Percentiles rank a stretch among this genome's conserved stretches.
These are phyloP conservation scores for Uria aalge DNA, from an alignment of 2,113 vertebrate species.

Conservation along the genomic window DNA sequence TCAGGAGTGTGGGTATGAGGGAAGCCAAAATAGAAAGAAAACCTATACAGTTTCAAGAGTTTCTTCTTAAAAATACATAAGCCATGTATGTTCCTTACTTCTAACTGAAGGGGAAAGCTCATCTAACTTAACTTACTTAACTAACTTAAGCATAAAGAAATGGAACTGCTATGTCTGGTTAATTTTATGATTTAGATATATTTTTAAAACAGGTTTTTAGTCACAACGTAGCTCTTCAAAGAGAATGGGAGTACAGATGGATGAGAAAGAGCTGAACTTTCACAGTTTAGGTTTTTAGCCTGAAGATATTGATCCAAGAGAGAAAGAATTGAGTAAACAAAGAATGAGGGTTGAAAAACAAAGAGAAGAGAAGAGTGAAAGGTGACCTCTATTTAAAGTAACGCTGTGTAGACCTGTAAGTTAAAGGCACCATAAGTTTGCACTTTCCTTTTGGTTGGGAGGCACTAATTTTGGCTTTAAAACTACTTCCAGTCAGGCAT, in stretches of 20 bases:
- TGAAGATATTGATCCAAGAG: neutral
- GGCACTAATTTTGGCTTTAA: neutral
- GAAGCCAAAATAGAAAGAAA: neutral
- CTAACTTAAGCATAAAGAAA: neutral
- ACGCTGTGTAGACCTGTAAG: neutral
- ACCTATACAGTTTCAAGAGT: neutral
- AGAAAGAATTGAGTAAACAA: conserved; percentile 8
- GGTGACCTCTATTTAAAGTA: neutral
- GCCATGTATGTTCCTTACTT: rapidly evolving
- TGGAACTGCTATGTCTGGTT: neutral
- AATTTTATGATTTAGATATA: neutral
- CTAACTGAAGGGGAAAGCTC: neutral
- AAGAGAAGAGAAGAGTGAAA: neutral
- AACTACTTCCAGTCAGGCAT: neutral
- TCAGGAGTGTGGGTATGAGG: neutral
- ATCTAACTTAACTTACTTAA: neutral
- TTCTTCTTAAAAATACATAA: neutral
- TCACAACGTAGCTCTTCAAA: neutral
- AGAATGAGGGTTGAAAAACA: neutral
- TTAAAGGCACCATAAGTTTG: neutral
- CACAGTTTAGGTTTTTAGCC: neutral
- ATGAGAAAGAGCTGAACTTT: neutral
- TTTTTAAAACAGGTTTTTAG: neutral
- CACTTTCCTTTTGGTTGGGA: neutral
- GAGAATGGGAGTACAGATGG: neutral